Evolutionary conservation across 1,140 invertebrate genomes (phyloP), one percentile per base, ranked within the genome.

Genomic region (Halesus radiatus): DNA sequence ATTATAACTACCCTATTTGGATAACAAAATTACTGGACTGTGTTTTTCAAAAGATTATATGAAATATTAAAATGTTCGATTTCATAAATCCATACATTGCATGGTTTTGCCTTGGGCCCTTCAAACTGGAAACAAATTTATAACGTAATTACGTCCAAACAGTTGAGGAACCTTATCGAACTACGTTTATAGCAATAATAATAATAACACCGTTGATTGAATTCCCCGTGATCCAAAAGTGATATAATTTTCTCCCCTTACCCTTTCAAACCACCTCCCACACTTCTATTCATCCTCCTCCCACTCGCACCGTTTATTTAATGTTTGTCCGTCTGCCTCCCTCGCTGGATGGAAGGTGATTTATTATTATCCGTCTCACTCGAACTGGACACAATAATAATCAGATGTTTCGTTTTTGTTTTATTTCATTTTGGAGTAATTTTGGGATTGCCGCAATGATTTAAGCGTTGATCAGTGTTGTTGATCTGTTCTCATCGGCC

Each of bases 121-220:
- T 45, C 37, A 45, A 45, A 13, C 37, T 13, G 37, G n/a, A n/a
- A n/a, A n/a, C n/a, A n/a, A n/a, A n/a, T n/a, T n/a, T 7, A 8
- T 1, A 10, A 45, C 13, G 13, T 45, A 45, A 45, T 45, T 10
- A 45, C 37, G 1, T 45, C 32, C 37, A 45, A 45, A 45, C 37
- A 45, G 54, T 78, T 68, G 80, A 78, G 76, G 64, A 81, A 20
- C 66, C 16, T 45, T 60, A 78, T 54, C 66, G 66, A 81, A 60
- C 37, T 56, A 64, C 32, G 32, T 75, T 75, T 75, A 75, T 58
- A 83, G 79, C 80, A 82, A 83, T 83, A 80, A 78, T 75, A 83
- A 83, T 83, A 83, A 83, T 83, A 80, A 75, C 76, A 54, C 58
- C 70, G 70, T 76, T 83, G 81, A 83, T 83, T 83, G 81, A 83